Conservation (phyloP, 2,113 vertebrate genomes). For the Cranoglanis bouderius region DNA sequence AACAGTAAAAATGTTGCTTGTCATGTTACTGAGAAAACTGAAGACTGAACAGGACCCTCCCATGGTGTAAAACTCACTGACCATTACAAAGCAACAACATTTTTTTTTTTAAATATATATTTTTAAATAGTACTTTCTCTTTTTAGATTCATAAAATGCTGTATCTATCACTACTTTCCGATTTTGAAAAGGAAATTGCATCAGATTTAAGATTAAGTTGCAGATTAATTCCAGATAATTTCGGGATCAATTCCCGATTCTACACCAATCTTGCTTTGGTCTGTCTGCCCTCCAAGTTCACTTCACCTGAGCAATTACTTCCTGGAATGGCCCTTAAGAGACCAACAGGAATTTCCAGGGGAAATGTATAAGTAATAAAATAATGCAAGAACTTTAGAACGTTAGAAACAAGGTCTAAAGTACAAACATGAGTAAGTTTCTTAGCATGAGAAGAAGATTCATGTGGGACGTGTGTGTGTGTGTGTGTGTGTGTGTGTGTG, state of each 20-base stretch:
- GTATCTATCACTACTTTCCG: background rate
- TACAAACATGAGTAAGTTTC: background rate
- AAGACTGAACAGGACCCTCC: too few species aligned
- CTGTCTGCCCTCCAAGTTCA: background rate
- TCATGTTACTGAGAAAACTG: too few species aligned
- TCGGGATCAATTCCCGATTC: background rate
- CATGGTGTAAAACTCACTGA: too few species aligned
- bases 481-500: conserved; percentile 32
- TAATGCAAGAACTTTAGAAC: background rate
- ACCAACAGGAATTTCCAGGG: background rate
- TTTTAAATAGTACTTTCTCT: background rate
- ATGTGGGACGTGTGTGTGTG: background rate
- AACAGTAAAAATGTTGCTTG: too few species aligned
- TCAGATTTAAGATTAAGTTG: background rate
- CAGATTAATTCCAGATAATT: background rate
- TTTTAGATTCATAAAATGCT: background rate
- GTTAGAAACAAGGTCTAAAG: background rate
- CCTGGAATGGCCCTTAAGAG: background rate
- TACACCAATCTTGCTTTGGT: background rate
- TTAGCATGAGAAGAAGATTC: background rate
- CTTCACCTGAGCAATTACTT: background rate
- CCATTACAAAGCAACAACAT: too few species aligned
- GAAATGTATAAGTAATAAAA: background rate
- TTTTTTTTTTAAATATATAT: too few species aligned
- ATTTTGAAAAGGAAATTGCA: background rate